A percentile compares a stretch with the other conserved stretches of the same genome.
phyloP scores from a whole-genome alignment of 2,113 vertebrate genomes.

The Lepus americanus region DNA sequence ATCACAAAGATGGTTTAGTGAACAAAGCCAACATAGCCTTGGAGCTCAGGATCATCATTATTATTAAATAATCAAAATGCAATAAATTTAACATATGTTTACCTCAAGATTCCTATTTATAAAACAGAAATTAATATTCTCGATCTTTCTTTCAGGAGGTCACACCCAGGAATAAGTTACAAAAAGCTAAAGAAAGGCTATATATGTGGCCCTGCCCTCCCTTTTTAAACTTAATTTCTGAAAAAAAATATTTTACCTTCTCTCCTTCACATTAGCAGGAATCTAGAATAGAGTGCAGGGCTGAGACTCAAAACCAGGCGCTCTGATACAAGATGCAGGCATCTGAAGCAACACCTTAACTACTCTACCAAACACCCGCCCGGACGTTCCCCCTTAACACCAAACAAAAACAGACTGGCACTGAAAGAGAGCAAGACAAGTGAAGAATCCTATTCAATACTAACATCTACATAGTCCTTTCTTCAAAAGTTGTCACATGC shows the following conservation, averaged over 20 bases:
- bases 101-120: conserved; percentile 22
- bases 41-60: conserved; percentile 9
- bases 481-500: neutral
- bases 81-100: conserved; percentile 11
- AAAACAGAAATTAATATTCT: conserved; percentile 26
- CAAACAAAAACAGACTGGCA: neutral
- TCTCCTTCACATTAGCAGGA: no score
- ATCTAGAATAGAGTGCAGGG: no score
- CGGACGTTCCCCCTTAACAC: neutral
- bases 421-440: neutral
- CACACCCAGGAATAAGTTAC: neutral
- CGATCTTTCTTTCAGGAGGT: neutral
- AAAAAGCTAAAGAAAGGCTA: neutral
- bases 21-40: neutral
- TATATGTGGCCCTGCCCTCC: neutral
- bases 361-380: no score
- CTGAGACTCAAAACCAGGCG: no score
- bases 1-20: neutral
- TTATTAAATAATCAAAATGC: neutral
- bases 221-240: no score
- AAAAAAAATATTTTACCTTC: no score
- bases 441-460: neutral
- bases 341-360: no score
- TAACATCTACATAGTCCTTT: neutral
- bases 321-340: no score